These are phyloP conservation scores for Excalfactoria chinensis DNA, from an alignment of 2,113 vertebrate species.

Conservation along the genomic window DNA sequence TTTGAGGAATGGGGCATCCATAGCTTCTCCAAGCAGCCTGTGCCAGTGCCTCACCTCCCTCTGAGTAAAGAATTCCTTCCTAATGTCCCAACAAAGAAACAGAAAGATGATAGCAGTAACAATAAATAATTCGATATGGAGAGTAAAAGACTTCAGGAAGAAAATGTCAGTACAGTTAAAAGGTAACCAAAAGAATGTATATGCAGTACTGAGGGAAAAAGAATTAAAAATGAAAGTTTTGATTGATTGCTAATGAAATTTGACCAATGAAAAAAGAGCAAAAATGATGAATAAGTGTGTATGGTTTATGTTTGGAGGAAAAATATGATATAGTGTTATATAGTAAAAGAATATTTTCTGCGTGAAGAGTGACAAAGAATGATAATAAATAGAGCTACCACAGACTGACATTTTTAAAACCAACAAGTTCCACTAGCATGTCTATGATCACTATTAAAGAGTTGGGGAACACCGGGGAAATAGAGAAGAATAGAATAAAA, in stretches of 20 bases:
- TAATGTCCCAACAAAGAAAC: neutral
- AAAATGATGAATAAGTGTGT: neutral
- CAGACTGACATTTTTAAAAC: conserved; percentile 14
- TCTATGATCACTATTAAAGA: neutral
- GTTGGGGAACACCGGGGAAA: neutral
- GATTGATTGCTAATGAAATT: neutral
- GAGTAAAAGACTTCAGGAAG: neutral
- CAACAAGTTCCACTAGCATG: neutral
- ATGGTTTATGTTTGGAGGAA: neutral
- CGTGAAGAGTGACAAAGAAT: neutral
- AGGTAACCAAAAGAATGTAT: neutral
- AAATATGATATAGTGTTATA: neutral
- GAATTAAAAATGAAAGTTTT: neutral
- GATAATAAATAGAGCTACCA: conserved; percentile 8
- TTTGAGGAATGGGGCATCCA: neutral
- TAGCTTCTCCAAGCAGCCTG: neutral
- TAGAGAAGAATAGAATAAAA: neutral
- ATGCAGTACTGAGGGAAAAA: neutral
- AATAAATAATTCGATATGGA: neutral
- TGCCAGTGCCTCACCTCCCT: neutral
- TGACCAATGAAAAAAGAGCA: neutral
- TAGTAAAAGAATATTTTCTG: conserved; percentile 7
- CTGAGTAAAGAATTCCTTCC: neutral
- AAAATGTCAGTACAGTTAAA: neutral
- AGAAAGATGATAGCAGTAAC: neutral